Conservation (phyloP, 2,888 invertebrate genomes). For the Trachelus iudaicus region DNA sequence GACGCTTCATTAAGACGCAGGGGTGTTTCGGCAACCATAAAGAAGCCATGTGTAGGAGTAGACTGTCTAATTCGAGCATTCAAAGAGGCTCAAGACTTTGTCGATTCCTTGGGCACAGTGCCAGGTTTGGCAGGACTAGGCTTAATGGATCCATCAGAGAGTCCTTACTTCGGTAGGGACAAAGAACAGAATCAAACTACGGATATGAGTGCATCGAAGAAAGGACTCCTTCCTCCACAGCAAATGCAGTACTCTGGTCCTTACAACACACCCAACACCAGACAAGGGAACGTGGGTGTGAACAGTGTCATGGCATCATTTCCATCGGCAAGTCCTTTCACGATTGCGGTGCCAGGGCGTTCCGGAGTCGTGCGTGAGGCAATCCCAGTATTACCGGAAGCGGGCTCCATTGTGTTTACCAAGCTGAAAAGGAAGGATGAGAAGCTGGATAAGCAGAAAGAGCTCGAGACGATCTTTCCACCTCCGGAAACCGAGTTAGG, state of each 20-base stretch:
- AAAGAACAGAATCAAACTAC: constrained; percentile 11
- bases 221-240: neutral
- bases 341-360: constrained; percentile 35
- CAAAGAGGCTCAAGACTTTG: constrained; percentile 54
- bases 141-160: constrained; percentile 51
- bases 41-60: constrained; percentile 42
- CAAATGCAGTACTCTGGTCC: constrained; percentile 27
- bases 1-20: neutral
- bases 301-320: constrained; percentile 4
- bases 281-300: neutral
- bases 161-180: constrained; percentile 51
- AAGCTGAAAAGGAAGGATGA: constrained; percentile 32
- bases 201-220: constrained; percentile 1
- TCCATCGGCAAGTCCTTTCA: constrained; percentile 13
- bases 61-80: constrained; percentile 51
- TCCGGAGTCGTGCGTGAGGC: constrained; percentile 45
- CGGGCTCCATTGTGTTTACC: constrained; percentile 15
- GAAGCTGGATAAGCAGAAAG: constrained; percentile 27
- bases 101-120: constrained; percentile 52
- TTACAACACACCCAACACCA: constrained; percentile 29
- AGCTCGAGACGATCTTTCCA: constrained; percentile 19
- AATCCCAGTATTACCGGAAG: constrained; percentile 33
- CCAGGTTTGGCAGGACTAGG: constrained; percentile 53
- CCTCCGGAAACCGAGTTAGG: constrained; percentile 33
- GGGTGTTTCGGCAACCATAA: constrained; percentile 27